Conservation (phyloP, 2,888 invertebrate species). For the Cosmia trapezina region DNA sequence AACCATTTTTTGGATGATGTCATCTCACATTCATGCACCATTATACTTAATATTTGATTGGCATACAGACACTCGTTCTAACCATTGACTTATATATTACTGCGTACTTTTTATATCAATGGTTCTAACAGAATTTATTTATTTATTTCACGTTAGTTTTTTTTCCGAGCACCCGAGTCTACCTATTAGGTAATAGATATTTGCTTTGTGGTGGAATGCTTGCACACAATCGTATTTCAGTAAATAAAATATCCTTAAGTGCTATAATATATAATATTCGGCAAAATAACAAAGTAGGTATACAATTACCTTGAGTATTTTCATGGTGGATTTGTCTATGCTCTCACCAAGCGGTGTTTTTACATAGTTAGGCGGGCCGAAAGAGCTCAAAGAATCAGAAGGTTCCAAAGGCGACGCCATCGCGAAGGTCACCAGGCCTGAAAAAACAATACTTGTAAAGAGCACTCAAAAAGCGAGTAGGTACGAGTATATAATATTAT, state of each 20-base stretch:
- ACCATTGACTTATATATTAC: too few species aligned
- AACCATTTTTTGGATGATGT: neutral
- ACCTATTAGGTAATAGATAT: neutral
- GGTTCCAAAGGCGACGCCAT: constrained; percentile 35
- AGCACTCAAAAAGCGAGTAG: neutral
- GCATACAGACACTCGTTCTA: too few species aligned
- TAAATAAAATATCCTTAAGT: neutral
- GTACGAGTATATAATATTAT: too few species aligned
- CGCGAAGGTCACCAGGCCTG: constrained; percentile 41
- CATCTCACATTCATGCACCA: neutral
- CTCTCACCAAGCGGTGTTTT: constrained; percentile 73
- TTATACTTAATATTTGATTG: neutral
- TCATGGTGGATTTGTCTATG: constrained; percentile 76
- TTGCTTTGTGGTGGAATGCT: neutral
- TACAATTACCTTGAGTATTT: constrained; percentile 72
- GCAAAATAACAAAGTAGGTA: neutral
- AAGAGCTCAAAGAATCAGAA: neutral
- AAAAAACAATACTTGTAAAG: constrained; percentile 7
- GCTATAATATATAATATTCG: neutral
- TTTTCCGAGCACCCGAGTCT: neutral
- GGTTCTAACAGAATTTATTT: constrained; percentile 8
- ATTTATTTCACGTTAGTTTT: constrained; percentile 8
- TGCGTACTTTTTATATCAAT: too few species aligned
- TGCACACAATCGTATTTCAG: neutral
- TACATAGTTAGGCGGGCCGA: constrained; percentile 59